phyloP scores from a whole-genome alignment of 2,888 invertebrate species.

The Leptogaster cylindrica region DNA sequence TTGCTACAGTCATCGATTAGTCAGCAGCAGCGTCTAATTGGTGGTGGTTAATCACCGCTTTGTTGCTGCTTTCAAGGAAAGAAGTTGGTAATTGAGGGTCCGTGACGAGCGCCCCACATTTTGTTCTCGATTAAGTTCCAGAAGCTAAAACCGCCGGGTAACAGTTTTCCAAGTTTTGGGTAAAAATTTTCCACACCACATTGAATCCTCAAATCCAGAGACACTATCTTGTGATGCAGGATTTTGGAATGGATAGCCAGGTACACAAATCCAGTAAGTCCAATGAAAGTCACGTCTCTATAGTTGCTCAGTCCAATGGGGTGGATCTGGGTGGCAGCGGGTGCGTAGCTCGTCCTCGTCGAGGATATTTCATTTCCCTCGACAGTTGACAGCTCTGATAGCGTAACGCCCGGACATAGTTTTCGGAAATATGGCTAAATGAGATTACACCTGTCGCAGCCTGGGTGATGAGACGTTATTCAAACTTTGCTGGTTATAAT shows the following conservation, averaged over 20 bases:
- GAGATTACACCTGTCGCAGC: slow-evolving; percentile 27
- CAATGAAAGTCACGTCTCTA: slow-evolving; percentile 6
- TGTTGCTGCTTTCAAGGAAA: neutral
- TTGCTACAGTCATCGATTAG: slow-evolving; percentile 19
- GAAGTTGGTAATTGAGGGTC: slow-evolving; percentile 14
- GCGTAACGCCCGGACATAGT: slow-evolving; percentile 12
- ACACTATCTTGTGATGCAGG: neutral
- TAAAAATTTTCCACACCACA: slow-evolving; percentile 15
- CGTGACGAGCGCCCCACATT: slow-evolving; percentile 5
- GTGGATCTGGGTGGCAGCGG: neutral
- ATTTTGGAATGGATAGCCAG: slow-evolving; percentile 20
- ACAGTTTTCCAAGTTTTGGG: neutral
- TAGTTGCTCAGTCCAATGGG: no score
- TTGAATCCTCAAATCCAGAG: neutral
- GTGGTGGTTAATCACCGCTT: slow-evolving; percentile 25
- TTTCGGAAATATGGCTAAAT: slow-evolving; percentile 12
- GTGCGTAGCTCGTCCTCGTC: neutral
- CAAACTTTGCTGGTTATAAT: slow-evolving; percentile 29
- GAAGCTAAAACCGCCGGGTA: neutral
- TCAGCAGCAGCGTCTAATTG: slow-evolving; percentile 28
- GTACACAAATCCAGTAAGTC: slow-evolving; percentile 10
- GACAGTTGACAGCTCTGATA: slow-evolving; percentile 25
- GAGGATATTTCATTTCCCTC: slow-evolving; percentile 14
- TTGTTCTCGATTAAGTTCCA: slow-evolving; percentile 1
- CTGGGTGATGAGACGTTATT: slow-evolving; percentile 15